A percentile compares a stretch with the other conserved stretches of the same genome.
Evolutionary conservation across 2,888 invertebrate genomes (phyloP).

Genomic region (Pristionchus entomophagus): DNA sequence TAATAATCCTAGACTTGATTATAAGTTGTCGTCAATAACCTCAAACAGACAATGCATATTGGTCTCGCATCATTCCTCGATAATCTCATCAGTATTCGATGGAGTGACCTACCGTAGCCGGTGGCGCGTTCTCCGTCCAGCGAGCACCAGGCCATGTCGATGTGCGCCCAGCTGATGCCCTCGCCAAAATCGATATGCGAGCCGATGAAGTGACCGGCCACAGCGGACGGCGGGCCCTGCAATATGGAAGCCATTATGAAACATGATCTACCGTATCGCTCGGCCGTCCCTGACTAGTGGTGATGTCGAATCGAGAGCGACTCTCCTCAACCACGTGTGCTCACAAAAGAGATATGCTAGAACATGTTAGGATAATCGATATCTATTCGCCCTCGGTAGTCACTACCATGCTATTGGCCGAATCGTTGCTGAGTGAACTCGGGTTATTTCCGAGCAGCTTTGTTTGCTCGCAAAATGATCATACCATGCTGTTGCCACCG

Average conservation of each 20-base stretch:
- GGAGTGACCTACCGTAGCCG: conserved; percentile 80
- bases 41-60: neutral
- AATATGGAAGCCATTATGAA: conserved; percentile 12
- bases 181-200: conserved; percentile 83
- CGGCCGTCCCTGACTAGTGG: too few species aligned
- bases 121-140: conserved; percentile 77
- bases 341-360: too few species aligned
- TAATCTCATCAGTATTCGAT: too few species aligned
- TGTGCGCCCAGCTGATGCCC: conserved; percentile 86
- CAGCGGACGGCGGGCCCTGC: conserved; percentile 88
- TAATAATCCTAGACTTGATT: too few species aligned
- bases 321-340: too few species aligned
- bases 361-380: too few species aligned
- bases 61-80: neutral
- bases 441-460: neutral
- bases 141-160: conserved; percentile 91
- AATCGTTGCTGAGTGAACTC: neutral
- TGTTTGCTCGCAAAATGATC: neutral
- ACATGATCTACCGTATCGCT: neutral
- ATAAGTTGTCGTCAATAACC: conserved; percentile 81
- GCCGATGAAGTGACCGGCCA: conserved; percentile 90
- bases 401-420: too few species aligned
- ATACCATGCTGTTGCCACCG: conserved; percentile 68
- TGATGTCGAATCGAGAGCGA: too few species aligned
- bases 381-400: too few species aligned